A percentile compares a stretch with the other conserved stretches of the same genome.
Evolutionary conservation across 2,888 invertebrate species (phyloP).

Genomic region (Suillia variegata): DNA sequence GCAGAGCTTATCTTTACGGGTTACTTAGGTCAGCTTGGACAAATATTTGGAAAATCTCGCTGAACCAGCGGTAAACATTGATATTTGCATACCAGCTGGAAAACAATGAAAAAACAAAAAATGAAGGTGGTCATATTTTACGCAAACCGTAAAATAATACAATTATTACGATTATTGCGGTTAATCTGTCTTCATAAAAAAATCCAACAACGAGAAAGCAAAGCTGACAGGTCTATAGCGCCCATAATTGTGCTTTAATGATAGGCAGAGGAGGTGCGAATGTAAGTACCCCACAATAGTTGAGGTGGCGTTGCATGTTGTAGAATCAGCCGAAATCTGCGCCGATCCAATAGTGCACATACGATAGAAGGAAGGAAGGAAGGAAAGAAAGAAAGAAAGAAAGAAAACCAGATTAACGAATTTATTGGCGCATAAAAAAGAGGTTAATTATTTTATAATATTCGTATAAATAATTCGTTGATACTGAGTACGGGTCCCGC

Average conservation of each 20-base stretch:
- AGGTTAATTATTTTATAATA: constrained; percentile 24
- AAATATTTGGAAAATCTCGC: neutral
- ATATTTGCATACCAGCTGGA: neutral
- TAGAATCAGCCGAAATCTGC: neutral
- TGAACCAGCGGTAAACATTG: neutral
- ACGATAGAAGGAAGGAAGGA: constrained; percentile 6
- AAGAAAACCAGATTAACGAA: too few relatives aligned
- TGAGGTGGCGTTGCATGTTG: neutral
- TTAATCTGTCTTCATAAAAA: constrained; percentile 17
- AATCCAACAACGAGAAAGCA: too few relatives aligned
- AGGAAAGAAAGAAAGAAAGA: too few relatives aligned
- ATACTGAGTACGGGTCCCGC: neutral
- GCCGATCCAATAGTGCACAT: neutral
- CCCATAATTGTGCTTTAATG: constrained; percentile 11
- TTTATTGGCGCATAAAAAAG: constrained; percentile 12
- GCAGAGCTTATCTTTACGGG: too few relatives aligned
- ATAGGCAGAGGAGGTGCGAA: neutral
- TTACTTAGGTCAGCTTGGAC: neutral
- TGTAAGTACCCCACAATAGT: too few relatives aligned
- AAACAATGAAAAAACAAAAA: too few relatives aligned
- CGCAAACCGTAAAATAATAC: neutral
- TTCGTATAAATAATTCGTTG: constrained; percentile 6
- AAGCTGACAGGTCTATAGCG: constrained; percentile 15
- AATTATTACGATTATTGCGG: neutral
- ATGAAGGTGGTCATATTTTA: neutral